Base-by-base conservation (phyloP, 1,140 invertebrate genomes). In the Saccostrea cuccullata region DNA sequence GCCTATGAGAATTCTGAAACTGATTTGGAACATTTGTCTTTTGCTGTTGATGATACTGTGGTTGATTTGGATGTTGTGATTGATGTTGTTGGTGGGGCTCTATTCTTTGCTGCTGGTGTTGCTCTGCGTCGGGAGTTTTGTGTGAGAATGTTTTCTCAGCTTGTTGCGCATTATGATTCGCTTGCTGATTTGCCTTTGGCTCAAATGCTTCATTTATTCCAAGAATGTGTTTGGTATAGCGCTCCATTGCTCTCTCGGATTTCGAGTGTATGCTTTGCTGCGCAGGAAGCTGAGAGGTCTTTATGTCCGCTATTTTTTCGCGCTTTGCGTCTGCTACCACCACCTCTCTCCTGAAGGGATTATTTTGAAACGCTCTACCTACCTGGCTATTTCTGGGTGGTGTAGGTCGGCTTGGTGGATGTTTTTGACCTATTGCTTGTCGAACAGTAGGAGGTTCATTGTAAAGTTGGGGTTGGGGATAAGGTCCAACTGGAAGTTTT, bases 241-340 rank as follows among this genome's bases (percentile, higher is more conserved):
- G 82, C 15, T 55, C 40, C 82, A 55, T 84, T 55, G 40, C 40
- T 23, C 40, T 77, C 15, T 77, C 70, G 13, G 70, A 36, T 36
- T 77, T 77, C 9, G 82, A 84, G 11, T 55, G 82, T 30, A 84
- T 84, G 82, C 55, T 84, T 77, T 77, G 70, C 70, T 77, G 70
- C 70, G 70, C 70, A 77, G 70, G 70, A 36, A 13, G 13, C 23
- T 77, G 70, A 6, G 4, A 40, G 70, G 26, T 12, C 5, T 77
- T 77, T 15, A 77, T 26, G 26, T 77, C 70, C 70, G 26, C 70
- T 77, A 77, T 77, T 77, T 77, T 77, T 77, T 77, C 70, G 70
- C 70, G 70, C 70, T 77, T 77, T 77, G 70, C 70, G 9, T 77
- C 70, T 77, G 23, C 13, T 15, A 77, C 70, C 70, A 77, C 70